Base-by-base conservation (phyloP, 2,888 invertebrate species). In the Mylabris sibirica region DNA sequence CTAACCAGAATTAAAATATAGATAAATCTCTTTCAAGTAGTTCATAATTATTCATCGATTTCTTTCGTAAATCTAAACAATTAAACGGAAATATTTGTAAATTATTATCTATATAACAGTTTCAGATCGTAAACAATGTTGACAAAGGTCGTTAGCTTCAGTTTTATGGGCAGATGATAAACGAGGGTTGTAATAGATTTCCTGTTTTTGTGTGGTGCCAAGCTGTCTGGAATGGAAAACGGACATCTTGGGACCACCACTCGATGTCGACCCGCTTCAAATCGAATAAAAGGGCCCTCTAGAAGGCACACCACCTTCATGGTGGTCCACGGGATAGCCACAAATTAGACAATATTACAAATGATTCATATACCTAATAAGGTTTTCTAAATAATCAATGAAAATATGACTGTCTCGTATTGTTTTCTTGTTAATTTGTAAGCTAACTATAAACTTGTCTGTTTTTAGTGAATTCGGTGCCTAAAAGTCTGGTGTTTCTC, bases 141-240 rank as follows among this genome's bases (percentile, higher is more conserved):
- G 70, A 69, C 69, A 63, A 57, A 66, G 69, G 64, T 70, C 70
- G 68, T 70, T 70, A 70, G 67, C 65, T 49, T 49, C 64, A 74
- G 73, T 78, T 78, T 78, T 76, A 78, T 72, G 78, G 73, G 72
- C 73, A 75, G 78, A 80, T 81, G 82, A 82, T 79, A 73, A 78
- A 81, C 73, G 80, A 81, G 81, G 79, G 80, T 79, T 75, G 78
- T 79, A 77, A 60, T 72, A 12, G 22, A 57, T 57, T 82, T 82
- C 82, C 82, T 81, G 82, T 82, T 78, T 76, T 76, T 79, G 78
- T 81, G 79, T 77, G 82, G 82, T 82, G 82, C 82, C 82, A 82
- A 76, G 82, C 82, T 78, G 82, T 82, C 82, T 82, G 80, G 77
- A 66, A 63, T 60, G 60, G 66, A 63, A 30, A 63, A 60, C 24